These are phyloP conservation scores for Chloebia gouldiae DNA, from an alignment of 2,113 vertebrate genomes.

Conservation along the genomic window DNA sequence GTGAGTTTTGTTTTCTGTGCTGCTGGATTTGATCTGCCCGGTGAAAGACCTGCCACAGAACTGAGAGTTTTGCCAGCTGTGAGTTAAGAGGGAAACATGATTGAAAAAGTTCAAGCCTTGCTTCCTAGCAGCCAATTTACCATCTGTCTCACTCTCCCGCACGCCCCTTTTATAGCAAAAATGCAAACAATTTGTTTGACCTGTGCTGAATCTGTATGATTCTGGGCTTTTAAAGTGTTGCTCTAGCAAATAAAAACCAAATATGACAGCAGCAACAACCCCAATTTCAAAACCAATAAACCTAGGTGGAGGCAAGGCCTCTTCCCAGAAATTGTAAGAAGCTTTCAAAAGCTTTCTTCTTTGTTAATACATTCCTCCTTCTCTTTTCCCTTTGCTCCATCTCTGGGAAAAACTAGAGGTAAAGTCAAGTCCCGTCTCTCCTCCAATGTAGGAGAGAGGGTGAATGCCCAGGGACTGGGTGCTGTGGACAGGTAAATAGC, in stretches of 20 bases:
- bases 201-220: constrained; percentile 41
- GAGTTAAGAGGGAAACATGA: constrained; percentile 58
- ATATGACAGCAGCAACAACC: background rate
- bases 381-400: background rate
- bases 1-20: constrained; percentile 66
- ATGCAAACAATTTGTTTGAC: constrained; percentile 70
- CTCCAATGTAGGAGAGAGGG: background rate
- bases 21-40: constrained; percentile 64
- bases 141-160: constrained; percentile 50
- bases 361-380: background rate
- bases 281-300: background rate
- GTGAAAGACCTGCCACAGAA: constrained; percentile 42
- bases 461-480: background rate
- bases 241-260: constrained; percentile 24
- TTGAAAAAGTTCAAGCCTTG: constrained; percentile 62
- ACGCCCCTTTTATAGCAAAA: constrained; percentile 58
- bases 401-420: background rate
- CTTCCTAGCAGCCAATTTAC: constrained; percentile 54
- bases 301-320: background rate
- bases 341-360: background rate
- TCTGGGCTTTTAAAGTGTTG: constrained; percentile 35
- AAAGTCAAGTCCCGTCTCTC: background rate
- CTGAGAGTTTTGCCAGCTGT: constrained; percentile 55
- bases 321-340: background rate
- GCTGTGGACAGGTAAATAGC: background rate